Evolutionary conservation across 2,797 vertebrate genomes (phyloP), one percentile per base, ranked within the genome.

Genomic region (Spinus pinus): DNA sequence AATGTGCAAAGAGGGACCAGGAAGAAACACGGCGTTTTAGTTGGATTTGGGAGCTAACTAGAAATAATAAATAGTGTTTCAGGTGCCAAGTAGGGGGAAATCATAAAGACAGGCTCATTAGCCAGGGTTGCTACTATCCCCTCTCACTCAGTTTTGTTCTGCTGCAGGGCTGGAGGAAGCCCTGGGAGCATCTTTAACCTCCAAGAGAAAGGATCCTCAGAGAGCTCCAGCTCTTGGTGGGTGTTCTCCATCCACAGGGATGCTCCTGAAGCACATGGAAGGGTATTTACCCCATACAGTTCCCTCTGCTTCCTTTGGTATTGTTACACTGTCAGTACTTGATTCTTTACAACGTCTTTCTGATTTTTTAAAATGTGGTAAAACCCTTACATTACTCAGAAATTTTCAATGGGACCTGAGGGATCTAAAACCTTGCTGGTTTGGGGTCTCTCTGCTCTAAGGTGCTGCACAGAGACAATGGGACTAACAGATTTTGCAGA

Each of bases 241-340:
- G 46, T 42, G 23, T 35, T 13, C n/a, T 74, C 30, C n/a, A 7
- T 41, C 49, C 47, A 12, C 3, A 1, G 28, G 9, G 37, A 49
- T 62, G 44, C 4, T 83, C 35, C 53, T 51, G 33, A 54, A 71
- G 39, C 33, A 37, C 31, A 6, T 2, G 44, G 13, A 56, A 77
- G 5, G 30, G 10, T 11, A 39, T 53, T 67, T 57, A 73, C 13
- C 16, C 6, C 20, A 11, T 1, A 0, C 15, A 77, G 22, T 22
- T n/a, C 14, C 13, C 14, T 3, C 13, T 1, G 1, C 2, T 12
- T 42, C 51, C 25, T 42, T 35, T 1, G 1, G 10, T n/a, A 42
- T 30, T 37, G 7, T 27, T 44, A 51, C 15, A 50, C 22, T 61
- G 35, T 28, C 4, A 66, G 10, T 15, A 33, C 19, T 70, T 69